phyloP scores from a whole-genome alignment of 2,888 invertebrate species.

The Scaptomyza tumidula region DNA sequence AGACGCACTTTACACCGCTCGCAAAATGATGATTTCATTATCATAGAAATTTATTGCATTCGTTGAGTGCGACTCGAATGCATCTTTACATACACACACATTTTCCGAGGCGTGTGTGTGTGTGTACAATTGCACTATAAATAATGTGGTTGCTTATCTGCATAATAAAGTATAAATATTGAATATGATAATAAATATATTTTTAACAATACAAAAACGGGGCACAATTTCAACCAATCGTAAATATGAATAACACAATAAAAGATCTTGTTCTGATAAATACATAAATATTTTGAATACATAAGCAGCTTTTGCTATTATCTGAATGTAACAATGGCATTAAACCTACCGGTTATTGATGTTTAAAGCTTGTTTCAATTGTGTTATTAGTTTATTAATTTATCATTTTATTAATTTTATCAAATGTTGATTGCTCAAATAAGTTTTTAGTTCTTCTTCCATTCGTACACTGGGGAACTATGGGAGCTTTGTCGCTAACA shows the following conservation, averaged over 20 bases:
- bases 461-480: constrained; percentile 31
- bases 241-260: not conserved
- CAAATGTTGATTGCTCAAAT: constrained; percentile 36
- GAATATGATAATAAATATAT: constrained; percentile 15
- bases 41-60: constrained; percentile 47
- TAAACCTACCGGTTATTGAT: not conserved
- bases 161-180: constrained; percentile 43
- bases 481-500: constrained; percentile 14
- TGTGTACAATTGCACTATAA: constrained; percentile 39
- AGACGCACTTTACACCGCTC: constrained; percentile 40
- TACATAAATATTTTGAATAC: constrained; percentile 38
- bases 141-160: constrained; percentile 48
- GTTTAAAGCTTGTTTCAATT: not conserved
- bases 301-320: constrained; percentile 24
- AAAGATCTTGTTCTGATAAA: constrained; percentile 13
- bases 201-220: too few species aligned
- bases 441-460: constrained; percentile 15
- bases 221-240: constrained; percentile 5
- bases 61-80: constrained; percentile 6
- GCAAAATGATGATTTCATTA: constrained; percentile 53
- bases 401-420: constrained; percentile 12
- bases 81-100: too few species aligned
- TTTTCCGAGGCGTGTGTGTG: not conserved
- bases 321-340: not conserved
- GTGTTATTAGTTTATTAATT: not conserved